Base-by-base conservation (phyloP, 2,797 vertebrate genomes). In the Pseudochromis fuscus region DNA sequence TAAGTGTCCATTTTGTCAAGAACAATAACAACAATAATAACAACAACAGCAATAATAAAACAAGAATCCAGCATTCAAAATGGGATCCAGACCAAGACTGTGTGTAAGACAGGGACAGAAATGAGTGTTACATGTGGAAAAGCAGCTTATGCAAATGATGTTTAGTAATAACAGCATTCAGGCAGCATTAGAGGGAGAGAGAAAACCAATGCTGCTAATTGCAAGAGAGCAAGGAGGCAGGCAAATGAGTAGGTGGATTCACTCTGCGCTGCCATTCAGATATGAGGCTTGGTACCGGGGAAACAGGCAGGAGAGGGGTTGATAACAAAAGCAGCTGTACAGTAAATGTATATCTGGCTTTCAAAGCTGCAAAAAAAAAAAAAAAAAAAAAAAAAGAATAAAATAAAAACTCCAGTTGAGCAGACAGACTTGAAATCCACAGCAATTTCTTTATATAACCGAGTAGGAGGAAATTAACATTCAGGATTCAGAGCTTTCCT, bases 71-170 rank as follows among this genome's bases (percentile, higher is more conserved):
- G 49, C 50, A 23, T 75, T 81, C 8, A 69, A 87, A 82, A 88
- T 73, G 71, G 66, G 83, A 87, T 48, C 44, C 18, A 0, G 25
- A 86, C 79, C 76, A 75, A 66, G 70, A 70, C 30, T 24, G 60
- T 46, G 49, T 69, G 75, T 49, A 63, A 81, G 69, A 84, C 68
- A 65, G 67, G 35, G 51, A 60, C 71, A 77, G 78, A 76, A 89
- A 86, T 61, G 59, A 86, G 84, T 15, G 46, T 79, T 75, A 79
- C 82, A 81, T 80, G 85, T 73, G 74, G 82, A 84, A 90, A 92
- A 90, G 78, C 85, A 75, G 89, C 88, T 92, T 91, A 92, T 90
- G 87, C 79, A 92, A 90, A 92, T 88, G 45, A 68, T 75, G 81
- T 84, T 85, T 76, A 57, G 80, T 86, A 89, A 90, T 90, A 89